Base-by-base conservation (phyloP, 2,797 vertebrate genomes). In the Microctenopoma stevenorrisi region DNA sequence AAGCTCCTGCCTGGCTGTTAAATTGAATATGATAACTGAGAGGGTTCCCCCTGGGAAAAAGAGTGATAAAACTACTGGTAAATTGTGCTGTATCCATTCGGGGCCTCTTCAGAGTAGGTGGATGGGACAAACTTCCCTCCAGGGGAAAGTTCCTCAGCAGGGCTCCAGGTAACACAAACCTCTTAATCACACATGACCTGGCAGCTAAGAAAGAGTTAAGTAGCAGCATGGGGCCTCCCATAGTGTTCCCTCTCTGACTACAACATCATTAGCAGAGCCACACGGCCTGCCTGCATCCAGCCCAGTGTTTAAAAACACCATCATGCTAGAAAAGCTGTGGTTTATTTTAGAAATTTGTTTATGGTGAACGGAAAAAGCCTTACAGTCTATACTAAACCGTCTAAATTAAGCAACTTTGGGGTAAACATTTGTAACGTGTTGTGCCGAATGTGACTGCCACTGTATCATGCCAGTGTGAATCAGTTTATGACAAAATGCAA, bases 351-450 rank as follows among this genome's bases (percentile, higher is more conserved):
- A 93, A 94, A 95, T 94, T 28, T 73, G 94, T 94, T 93, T 84
- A 93, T 91, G 93, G 96, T 94, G 94, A 94, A 92, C 91, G 94
- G 92, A 93, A 96, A 22, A 95, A 96, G 75, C 60, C 69, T 77
- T 64, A 64, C 61, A 79, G 68, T 66, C 52, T 68, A 53, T 47
- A 65, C 38, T 51, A 35, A 70, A 73, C 64, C 68, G 83, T 79
- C 73, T 57, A 68, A 65, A 91, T 90, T 88, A 91, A 93, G 91
- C 89, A 25, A 44, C 43, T 72, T 53, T 54, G 42, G 30, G 92
- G 93, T 95, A 80, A 94, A 93, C 95, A 62, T 68, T 96, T 95
- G 67, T 96, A 94, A 97, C 96, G 94, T 95, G 95, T 94, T 93
- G 93, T 94, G 93, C 94, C 93, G 94, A 96, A 96, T 95, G 95